Conservation (phyloP, 2,888 invertebrate species). For the Hartigia nigra region DNA sequence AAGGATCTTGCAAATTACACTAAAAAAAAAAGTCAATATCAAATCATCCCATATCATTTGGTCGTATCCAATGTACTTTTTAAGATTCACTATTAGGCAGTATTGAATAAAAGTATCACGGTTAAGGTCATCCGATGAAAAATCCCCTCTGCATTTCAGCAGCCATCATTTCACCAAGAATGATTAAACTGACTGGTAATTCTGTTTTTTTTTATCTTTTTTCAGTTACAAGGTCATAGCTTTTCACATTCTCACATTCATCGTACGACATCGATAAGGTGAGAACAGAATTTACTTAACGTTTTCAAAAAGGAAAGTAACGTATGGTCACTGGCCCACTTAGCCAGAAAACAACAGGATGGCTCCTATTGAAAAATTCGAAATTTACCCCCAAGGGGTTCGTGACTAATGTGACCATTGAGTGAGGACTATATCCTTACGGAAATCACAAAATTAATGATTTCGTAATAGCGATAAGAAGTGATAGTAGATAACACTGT, state of each 20-base stretch:
- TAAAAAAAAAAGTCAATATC: neutral
- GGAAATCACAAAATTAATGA: neutral
- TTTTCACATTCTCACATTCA: too few relatives aligned
- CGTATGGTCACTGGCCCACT: neutral
- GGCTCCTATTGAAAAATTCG: neutral
- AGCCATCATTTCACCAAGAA: neutral
- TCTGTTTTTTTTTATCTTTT: too few relatives aligned
- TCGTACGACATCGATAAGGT: neutral
- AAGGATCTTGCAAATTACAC: neutral
- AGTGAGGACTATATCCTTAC: neutral
- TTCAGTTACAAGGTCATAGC: too few relatives aligned
- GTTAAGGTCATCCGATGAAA: neutral
- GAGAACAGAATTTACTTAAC: neutral
- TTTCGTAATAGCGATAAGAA: neutral
- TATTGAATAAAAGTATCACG: neutral
- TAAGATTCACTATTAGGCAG: too few relatives aligned
- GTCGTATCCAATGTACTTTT: too few relatives aligned
- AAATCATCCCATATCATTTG: neutral
- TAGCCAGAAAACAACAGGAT: neutral
- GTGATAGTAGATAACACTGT: neutral
- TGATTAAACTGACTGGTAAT: neutral
- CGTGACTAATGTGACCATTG: neutral
- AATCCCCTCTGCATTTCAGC: neutral
- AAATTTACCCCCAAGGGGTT: neutral
- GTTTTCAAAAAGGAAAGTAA: neutral